Percentiles rank a stretch among this genome's conserved stretches.
Evolutionary conservation across 1,140 invertebrate genomes (phyloP).

Genomic region (Campodea augens): DNA sequence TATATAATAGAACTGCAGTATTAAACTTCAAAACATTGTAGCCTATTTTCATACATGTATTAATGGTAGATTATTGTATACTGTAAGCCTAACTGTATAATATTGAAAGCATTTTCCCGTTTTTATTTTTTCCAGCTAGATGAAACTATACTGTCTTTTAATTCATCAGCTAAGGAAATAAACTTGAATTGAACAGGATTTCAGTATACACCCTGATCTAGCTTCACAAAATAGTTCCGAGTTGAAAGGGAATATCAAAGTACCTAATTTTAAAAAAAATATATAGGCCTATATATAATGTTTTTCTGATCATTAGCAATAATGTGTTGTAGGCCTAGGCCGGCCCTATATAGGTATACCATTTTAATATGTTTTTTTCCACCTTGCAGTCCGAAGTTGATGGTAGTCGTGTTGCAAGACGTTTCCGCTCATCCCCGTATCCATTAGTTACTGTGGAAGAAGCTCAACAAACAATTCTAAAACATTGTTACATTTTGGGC

Average conservation of each 20-base stretch:
- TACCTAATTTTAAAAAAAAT: too few species aligned
- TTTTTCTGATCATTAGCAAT: background rate
- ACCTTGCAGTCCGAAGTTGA: slow-evolving; percentile 23
- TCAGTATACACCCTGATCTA: too few species aligned
- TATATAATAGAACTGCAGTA: too few species aligned
- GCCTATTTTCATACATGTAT: background rate
- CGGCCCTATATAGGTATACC: slow-evolving; percentile 22
- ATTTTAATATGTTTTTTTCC: slow-evolving; percentile 10
- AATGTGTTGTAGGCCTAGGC: slow-evolving; percentile 14
- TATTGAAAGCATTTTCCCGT: too few species aligned
- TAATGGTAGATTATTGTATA: too few species aligned
- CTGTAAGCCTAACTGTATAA: too few species aligned
- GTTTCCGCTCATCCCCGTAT: slow-evolving; percentile 51
- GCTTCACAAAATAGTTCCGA: too few species aligned
- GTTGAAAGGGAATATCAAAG: too few species aligned
- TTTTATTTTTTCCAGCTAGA: background rate
- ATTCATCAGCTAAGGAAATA: slow-evolving; percentile 25
- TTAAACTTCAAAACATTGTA: too few species aligned
- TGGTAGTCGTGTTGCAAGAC: slow-evolving; percentile 26
- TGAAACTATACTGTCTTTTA: slow-evolving; percentile 10
- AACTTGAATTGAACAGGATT: too few species aligned
- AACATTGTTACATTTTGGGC: slow-evolving; percentile 21
- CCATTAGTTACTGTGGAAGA: slow-evolving; percentile 52
- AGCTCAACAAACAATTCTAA: slow-evolving; percentile 39
- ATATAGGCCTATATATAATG: slow-evolving; percentile 17